Conservation (phyloP, 2,797 vertebrate species). For the Melanogrammus aeglefinus region DNA sequence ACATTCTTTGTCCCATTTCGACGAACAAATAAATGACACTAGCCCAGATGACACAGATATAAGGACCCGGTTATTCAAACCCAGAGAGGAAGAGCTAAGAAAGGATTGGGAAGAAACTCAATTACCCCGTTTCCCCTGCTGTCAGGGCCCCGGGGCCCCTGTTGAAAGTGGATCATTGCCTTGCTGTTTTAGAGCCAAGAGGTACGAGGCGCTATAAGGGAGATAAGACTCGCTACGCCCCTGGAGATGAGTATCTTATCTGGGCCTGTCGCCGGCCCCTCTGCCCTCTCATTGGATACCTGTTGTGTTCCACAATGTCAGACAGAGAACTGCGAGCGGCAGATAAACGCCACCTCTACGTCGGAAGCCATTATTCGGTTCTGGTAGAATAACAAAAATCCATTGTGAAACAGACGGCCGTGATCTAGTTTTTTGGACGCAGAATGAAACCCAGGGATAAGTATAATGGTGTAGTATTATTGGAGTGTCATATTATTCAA, state of each 20-base stretch:
- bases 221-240: constrained; percentile 53
- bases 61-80: constrained; percentile 11
- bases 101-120: background rate
- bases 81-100: constrained; percentile 11
- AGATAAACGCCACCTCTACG: constrained; percentile 48
- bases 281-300: constrained; percentile 52
- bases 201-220: constrained; percentile 37
- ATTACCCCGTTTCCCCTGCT: background rate
- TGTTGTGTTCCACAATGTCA: constrained; percentile 58
- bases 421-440: background rate
- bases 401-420: background rate
- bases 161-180: constrained; percentile 54
- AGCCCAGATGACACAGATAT: background rate
- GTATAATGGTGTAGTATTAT: background rate
- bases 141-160: constrained; percentile 5
- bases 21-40: background rate
- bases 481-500: background rate
- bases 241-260: constrained; percentile 69
- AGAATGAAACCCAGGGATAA: background rate
- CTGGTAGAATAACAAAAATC: background rate
- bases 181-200: constrained; percentile 49
- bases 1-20: background rate
- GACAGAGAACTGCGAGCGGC: constrained; percentile 36
- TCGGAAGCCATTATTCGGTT: constrained; percentile 17
- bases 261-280: constrained; percentile 56